These are phyloP conservation scores for Coelopa frigida DNA, from an alignment of 1,140 invertebrate genomes.

Conservation along the genomic window DNA sequence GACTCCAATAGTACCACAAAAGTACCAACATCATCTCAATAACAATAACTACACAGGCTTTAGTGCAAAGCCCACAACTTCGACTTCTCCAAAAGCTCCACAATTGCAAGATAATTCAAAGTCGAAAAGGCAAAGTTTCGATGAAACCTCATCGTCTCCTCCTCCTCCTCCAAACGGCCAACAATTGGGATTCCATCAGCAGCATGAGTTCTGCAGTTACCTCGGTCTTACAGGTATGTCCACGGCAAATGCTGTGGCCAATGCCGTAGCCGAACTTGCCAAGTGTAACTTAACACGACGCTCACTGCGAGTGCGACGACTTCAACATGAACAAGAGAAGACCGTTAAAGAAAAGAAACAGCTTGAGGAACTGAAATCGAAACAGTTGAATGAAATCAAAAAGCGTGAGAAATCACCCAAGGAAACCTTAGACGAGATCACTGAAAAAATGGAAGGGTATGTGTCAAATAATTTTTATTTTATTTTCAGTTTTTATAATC, in stretches of 20 bases:
- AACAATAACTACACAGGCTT: too few relatives aligned
- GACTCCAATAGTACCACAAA: constrained; percentile 8
- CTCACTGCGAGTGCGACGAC: constrained; percentile 28
- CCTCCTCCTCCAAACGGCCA: not conserved
- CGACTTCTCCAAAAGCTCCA: not conserved
- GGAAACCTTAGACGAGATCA: too few relatives aligned
- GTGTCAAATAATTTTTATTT: not conserved
- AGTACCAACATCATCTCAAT: too few relatives aligned
- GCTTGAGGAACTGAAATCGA: not conserved
- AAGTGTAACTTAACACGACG: constrained; percentile 31
- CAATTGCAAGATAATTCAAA: not conserved
- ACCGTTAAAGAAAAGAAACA: not conserved
- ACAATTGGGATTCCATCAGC: constrained; percentile 27
- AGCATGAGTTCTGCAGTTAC: constrained; percentile 41
- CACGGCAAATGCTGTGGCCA: constrained; percentile 34
- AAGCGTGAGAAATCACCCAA: not conserved
- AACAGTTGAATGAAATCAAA: not conserved
- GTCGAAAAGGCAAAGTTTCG: not conserved
- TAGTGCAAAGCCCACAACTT: too few relatives aligned
- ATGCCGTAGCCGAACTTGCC: constrained; percentile 31
- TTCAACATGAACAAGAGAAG: constrained; percentile 24
- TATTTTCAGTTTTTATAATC: not conserved
- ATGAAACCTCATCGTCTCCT: not conserved
- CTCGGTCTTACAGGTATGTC: constrained; percentile 33
- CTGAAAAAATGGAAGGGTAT: constrained; percentile 2